Conservation (phyloP, 2,888 invertebrate genomes). For the Dynastes tityus region DNA sequence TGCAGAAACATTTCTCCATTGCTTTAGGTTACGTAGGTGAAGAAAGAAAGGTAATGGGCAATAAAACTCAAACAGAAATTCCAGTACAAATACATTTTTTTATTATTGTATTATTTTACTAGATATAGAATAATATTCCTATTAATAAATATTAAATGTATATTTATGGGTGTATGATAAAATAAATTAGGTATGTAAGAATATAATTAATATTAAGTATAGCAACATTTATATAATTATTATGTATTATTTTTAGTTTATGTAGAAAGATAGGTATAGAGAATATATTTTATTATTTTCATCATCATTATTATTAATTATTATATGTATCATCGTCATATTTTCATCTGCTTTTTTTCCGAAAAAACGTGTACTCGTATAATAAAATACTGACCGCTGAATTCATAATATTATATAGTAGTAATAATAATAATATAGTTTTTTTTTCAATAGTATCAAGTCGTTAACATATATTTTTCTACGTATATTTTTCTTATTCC, state of each 20-base stretch:
- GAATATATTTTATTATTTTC: conserved; percentile 61
- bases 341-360: conserved; percentile 62
- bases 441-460: too few relatives aligned
- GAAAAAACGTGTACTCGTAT: conserved; percentile 71
- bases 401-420: too few relatives aligned
- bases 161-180: conserved; percentile 71
- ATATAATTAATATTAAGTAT: conserved; percentile 67
- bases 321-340: conserved; percentile 23
- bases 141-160: conserved; percentile 65
- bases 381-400: conserved; percentile 69
- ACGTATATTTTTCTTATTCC: conserved; percentile 31
- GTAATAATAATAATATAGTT: conserved; percentile 16
- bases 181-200: conserved; percentile 65
- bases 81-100: conserved; percentile 72
- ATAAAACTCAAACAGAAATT: conserved; percentile 56
- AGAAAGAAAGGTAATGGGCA: conserved; percentile 16
- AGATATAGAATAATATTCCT: conserved; percentile 68
- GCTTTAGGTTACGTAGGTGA: neutral
- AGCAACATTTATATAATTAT: conserved; percentile 68
- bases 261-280: conserved; percentile 71
- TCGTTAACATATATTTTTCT: conserved; percentile 58
- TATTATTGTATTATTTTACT: conserved; percentile 71
- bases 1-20: too few relatives aligned
- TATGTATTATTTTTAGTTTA: conserved; percentile 56
- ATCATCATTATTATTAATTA: neutral